These are phyloP conservation scores for Porites cylindrica DNA, from an alignment of 92 coral and sea anemone species.

Conservation along the genomic window DNA sequence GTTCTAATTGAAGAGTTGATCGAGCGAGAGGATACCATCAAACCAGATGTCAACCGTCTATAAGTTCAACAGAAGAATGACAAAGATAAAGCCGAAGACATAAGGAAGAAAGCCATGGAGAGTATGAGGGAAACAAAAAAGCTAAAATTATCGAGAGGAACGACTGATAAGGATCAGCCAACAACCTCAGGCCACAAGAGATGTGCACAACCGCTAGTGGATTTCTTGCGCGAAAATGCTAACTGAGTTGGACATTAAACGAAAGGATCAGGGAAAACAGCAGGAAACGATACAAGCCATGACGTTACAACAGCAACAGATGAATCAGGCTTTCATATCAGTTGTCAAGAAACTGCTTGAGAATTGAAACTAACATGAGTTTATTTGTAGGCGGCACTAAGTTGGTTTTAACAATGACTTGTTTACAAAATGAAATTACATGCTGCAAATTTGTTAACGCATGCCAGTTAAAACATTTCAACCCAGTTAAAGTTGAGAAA, in stretches of 20 bases:
- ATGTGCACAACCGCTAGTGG: too few relatives aligned
- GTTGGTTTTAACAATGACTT: too few relatives aligned
- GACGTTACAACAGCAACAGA: slow-evolving; percentile 27
- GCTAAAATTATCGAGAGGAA: too few relatives aligned
- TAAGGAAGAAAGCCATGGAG: neutral
- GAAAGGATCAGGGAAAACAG: neutral
- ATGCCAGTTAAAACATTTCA: slow-evolving; percentile 35
- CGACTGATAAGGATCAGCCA: too few relatives aligned
- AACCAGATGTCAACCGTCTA: slow-evolving; percentile 40
- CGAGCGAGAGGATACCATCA: slow-evolving; percentile 45
- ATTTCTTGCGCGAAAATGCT: too few relatives aligned
- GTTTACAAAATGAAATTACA: too few relatives aligned
- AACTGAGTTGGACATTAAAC: slow-evolving; percentile 31
- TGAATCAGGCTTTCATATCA: slow-evolving; percentile 38
- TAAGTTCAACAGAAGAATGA: slow-evolving; percentile 22
- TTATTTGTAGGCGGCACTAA: slow-evolving; percentile 21
- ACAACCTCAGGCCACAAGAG: too few relatives aligned
- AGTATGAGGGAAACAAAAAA: too few relatives aligned
- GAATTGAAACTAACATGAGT: slow-evolving; percentile 28
- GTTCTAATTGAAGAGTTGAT: slow-evolving; percentile 35
- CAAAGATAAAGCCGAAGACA: neutral
- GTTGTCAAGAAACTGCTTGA: slow-evolving; percentile 36
- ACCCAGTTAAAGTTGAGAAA: slow-evolving; percentile 25
- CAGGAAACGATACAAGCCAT: slow-evolving; percentile 44
- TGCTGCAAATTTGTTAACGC: neutral